These are phyloP conservation scores for Steinernema carpocapsae DNA, from an alignment of 2,888 invertebrate species.

Conservation along the genomic window DNA sequence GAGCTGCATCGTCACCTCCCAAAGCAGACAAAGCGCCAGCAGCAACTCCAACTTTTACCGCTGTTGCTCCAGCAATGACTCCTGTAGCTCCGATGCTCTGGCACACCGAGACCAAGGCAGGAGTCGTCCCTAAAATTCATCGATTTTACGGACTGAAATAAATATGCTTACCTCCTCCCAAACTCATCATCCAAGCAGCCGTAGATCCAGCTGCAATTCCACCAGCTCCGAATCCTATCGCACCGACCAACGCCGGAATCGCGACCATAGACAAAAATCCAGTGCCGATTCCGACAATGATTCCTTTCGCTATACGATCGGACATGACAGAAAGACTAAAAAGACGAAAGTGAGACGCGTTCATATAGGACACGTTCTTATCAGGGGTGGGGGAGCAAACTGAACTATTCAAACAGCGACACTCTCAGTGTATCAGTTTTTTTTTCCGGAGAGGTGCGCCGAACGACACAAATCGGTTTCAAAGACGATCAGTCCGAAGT, in stretches of 20 bases:
- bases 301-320: background rate
- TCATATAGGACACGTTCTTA: too few relatives aligned
- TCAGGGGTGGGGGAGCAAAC: too few relatives aligned
- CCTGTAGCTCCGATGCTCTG: slow-evolving; percentile 28
- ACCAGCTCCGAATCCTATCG: slow-evolving; percentile 12
- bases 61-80: background rate
- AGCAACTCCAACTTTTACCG: background rate
- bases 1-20: too few relatives aligned
- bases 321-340: too few relatives aligned
- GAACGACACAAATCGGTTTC: too few relatives aligned
- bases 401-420: too few relatives aligned
- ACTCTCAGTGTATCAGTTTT: too few relatives aligned
- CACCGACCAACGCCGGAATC: background rate
- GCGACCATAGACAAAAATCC: background rate
- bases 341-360: too few relatives aligned
- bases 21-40: background rate
- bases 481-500: too few relatives aligned
- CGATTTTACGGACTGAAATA: too few relatives aligned
- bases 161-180: slow-evolving; percentile 10
- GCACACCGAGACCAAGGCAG: background rate
- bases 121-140: background rate
- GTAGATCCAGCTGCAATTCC: background rate
- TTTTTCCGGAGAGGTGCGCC: too few relatives aligned
- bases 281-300: background rate
- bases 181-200: slow-evolving; percentile 6